Conservation (phyloP, 53 echinoderm and acorn worm genomes). For the Holothuria leucospilota region DNA sequence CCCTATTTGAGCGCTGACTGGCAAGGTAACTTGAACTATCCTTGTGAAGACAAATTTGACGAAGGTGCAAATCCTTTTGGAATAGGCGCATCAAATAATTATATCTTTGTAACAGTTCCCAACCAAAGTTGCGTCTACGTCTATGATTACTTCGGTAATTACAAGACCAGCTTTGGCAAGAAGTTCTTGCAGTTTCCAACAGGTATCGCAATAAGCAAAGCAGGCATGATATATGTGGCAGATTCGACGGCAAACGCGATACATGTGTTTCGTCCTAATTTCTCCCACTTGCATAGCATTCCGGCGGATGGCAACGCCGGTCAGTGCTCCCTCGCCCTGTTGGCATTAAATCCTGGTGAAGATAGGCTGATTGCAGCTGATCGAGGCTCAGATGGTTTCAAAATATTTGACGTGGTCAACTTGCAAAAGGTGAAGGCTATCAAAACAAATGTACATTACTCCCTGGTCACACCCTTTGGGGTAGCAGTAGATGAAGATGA, state of each 20-base stretch:
- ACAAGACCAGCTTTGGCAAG: not conserved
- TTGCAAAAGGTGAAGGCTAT: not conserved
- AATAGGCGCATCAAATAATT: not conserved
- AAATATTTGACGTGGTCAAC: not conserved
- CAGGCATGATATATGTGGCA: not conserved
- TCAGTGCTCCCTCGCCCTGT: not conserved
- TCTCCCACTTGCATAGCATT: not conserved
- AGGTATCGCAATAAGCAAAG: not conserved
- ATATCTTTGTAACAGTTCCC: not conserved
- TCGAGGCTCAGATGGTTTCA: not conserved
- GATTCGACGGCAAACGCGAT: not conserved
- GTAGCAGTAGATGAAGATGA: slow-evolving; percentile 8
- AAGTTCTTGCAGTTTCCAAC: not conserved
- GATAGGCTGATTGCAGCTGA: not conserved
- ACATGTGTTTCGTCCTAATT: not conserved
- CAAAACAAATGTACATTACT: not conserved
- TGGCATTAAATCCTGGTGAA: slow-evolving; percentile 6
- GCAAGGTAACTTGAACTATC: too few relatives aligned
- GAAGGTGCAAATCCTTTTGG: not conserved
- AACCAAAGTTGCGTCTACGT: not conserved
- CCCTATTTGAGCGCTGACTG: too few relatives aligned
- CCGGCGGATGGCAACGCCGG: not conserved
- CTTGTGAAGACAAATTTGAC: not conserved
- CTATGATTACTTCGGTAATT: not conserved
- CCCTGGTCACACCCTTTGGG: not conserved